Evolutionary conservation across 2,113 vertebrate species (phyloP).

Genomic region (Paraplagusia blochii): DNA sequence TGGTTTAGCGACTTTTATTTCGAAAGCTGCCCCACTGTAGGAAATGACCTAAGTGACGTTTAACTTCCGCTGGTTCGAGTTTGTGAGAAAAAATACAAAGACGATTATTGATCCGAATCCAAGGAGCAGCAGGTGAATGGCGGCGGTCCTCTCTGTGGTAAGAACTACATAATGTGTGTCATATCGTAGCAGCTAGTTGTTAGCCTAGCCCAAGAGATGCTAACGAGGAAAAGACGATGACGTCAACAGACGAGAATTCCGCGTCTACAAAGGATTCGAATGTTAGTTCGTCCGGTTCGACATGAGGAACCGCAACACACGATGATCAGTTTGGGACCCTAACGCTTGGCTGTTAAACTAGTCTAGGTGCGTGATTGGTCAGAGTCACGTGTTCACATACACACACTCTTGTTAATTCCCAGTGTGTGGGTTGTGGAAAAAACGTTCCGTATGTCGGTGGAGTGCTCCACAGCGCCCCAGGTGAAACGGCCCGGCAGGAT

Average conservation of each 20-base stretch:
- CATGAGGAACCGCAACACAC: no score
- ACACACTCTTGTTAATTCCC: no score
- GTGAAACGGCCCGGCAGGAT: no score
- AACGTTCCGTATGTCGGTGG: no score
- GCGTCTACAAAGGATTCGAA: not conserved
- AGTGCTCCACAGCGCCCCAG: no score
- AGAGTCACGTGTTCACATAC: no score
- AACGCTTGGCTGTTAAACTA: not conserved
- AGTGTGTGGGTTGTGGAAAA: no score
- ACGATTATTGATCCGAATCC: not conserved
- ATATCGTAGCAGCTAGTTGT: not conserved
- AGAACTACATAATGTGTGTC: no score
- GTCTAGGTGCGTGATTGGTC: no score
- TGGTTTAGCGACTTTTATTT: conserved; percentile 5
- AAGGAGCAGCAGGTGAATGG: conserved; percentile 30
- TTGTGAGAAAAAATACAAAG: not conserved
- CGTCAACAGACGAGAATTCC: not conserved
- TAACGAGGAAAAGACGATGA: not conserved
- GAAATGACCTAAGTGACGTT: conserved; percentile 28
- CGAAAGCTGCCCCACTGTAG: not conserved
- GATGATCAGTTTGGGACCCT: no score
- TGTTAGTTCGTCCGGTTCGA: not conserved
- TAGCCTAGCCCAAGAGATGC: not conserved
- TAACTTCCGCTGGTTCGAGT: conserved; percentile 3
- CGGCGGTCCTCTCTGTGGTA: conserved; percentile 55